Evolutionary conservation across 1,140 invertebrate species (phyloP).

Genomic region (Harpegnathos saltator): DNA sequence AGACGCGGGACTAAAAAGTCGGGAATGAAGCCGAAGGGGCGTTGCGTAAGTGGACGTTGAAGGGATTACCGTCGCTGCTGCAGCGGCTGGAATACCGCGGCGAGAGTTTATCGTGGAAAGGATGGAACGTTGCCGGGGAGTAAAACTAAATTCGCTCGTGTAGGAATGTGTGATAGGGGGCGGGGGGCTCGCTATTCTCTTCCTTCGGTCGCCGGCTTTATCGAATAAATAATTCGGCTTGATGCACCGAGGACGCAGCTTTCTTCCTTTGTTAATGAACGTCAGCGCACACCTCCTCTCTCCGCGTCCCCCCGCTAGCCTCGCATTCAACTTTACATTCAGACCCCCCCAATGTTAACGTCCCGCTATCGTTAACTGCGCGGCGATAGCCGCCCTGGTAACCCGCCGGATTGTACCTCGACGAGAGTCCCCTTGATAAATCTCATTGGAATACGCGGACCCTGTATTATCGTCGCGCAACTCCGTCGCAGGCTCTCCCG

Average conservation of each 20-base stretch:
- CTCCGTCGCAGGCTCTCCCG: neutral
- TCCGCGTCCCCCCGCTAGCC: too few relatives aligned
- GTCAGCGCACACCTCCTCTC: too few relatives aligned
- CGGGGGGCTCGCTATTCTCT: too few relatives aligned
- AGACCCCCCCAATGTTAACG: constrained; percentile 54
- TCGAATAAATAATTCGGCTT: too few relatives aligned
- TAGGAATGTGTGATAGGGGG: too few relatives aligned
- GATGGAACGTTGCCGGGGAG: constrained; percentile 48
- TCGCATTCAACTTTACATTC: too few relatives aligned
- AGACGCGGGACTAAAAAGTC: constrained; percentile 53
- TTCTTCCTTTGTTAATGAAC: too few relatives aligned
- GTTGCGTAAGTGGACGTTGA: constrained; percentile 58
- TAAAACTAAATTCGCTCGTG: constrained; percentile 55
- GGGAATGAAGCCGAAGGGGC: constrained; percentile 51
- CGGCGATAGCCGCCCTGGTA: constrained; percentile 8
- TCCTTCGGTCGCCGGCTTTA: too few relatives aligned
- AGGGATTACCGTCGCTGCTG: constrained; percentile 43
- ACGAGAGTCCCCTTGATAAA: constrained; percentile 16
- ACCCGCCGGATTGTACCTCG: constrained; percentile 17
- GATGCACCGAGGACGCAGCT: too few relatives aligned
- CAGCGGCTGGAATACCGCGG: constrained; percentile 49
- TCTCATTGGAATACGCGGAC: constrained; percentile 35
- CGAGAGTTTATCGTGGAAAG: constrained; percentile 52
- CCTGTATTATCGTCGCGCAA: neutral
- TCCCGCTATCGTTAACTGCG: constrained; percentile 5